Evolutionary conservation across 64 coral and sea anemone species (phyloP), one percentile per base, ranked within the genome.

Genomic region (Platygyra sinensis): DNA sequence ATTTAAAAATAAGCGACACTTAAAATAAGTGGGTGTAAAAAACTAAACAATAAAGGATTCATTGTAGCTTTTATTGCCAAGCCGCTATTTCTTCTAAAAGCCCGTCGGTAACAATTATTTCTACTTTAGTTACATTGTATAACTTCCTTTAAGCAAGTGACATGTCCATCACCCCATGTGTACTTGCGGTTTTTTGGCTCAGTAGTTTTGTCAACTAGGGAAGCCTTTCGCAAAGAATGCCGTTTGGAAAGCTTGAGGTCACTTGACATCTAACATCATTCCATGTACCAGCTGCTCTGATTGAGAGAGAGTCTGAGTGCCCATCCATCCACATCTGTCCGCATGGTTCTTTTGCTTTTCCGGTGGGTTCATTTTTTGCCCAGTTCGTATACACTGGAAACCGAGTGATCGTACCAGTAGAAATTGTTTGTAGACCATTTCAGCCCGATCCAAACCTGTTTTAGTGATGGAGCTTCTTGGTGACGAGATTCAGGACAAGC

Each of bases 201-300:
- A 24, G 20, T 9, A 25, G 8, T 6, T 9, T 67, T 67, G 18
- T 67, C 64, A 67, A n/a, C 19, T 25, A 67, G 8, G 64, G 64
- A 18, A 67, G 80, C 39, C n/a, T 84, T 38, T 84, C 69, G 62
- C 80, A 84, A 20, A 84, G 62, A 42, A 84, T 38, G 2, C 80
- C 80, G 16, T 38, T 79, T 1, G 46, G 49, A 24, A 57, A 17
- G 33, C 36, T 1, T 22, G 13, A 2, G 0, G 3, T 3, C 20
- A n/a, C 20, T 3, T 24, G 3, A 67, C 20, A 67, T n/a, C 3
- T 8, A 10, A 20, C 10, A 67, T 67, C 64, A 69, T 84, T 84
- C 80, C 62, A 84, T 20, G 20, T 50, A 11, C 80, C 80, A 24
- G 62, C 49, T 69, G 63, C 36, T 0, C 36, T 20, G n/a, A 12